These are phyloP conservation scores for Alouatta caraya DNA, from an alignment of 2,797 vertebrate species.

Conservation along the genomic window DNA sequence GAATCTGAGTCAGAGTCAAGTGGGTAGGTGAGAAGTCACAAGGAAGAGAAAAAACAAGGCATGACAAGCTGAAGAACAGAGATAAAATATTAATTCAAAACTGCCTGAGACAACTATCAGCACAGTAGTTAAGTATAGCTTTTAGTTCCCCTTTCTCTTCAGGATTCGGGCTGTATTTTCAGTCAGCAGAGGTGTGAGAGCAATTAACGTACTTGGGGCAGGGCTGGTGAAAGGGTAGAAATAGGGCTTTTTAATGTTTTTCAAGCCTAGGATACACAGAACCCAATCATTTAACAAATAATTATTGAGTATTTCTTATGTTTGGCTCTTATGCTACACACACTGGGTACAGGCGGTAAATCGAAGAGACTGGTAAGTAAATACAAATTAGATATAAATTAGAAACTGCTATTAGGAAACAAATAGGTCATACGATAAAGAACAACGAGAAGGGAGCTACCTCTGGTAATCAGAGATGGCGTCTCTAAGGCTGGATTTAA, in stretches of 20 bases:
- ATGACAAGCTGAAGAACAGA: constrained; percentile 15
- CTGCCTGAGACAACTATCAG: not conserved
- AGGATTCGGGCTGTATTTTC: not conserved
- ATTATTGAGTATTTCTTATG: not conserved
- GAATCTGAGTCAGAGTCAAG: constrained; percentile 66
- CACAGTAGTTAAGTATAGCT: not conserved
- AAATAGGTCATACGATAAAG: not conserved
- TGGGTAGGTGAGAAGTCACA: constrained; percentile 55
- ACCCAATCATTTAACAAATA: constrained; percentile 18
- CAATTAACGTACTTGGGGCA: not conserved
- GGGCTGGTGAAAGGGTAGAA: not conserved
- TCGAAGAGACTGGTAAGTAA: constrained; percentile 2
- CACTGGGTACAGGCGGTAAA: not conserved
- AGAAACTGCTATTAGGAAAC: not conserved
- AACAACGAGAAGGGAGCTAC: not conserved
- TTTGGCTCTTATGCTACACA: not conserved
- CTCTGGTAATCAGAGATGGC: not conserved
- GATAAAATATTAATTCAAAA: constrained; percentile 56
- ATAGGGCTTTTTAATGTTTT: constrained; percentile 4
- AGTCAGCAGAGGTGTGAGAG: not conserved
- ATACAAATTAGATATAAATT: not conserved
- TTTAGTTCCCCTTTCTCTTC: constrained; percentile 3
- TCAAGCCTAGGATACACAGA: not conserved
- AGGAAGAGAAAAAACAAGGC: constrained; percentile 35
- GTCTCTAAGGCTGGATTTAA: not conserved